Base-by-base conservation (phyloP, 1,140 invertebrate species). In the Apis florea region DNA sequence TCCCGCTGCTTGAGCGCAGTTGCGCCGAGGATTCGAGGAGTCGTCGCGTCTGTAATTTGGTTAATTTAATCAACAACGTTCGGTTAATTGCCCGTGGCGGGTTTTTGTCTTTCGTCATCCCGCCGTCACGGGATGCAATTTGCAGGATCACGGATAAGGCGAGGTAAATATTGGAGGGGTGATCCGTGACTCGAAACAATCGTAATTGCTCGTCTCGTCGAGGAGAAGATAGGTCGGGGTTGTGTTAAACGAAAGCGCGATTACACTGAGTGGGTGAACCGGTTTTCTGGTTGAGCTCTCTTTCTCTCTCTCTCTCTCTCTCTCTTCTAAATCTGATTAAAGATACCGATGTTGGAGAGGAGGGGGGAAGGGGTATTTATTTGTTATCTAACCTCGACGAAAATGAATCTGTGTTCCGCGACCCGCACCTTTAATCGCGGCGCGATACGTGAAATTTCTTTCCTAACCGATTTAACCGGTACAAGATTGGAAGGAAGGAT, bases 281-380 rank as follows among this genome's bases (percentile, higher is more conserved):
- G 66, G 53, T 75, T 75, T 81, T 74, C 59, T 21, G 40, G 11
- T 54, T 54, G 71, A 80, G 71, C 68, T 24, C 21, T 40, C 67
- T n/a, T n/a, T n/a, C n/a, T n/a, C n/a, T 40, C 31, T 40, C 31
- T 31, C 4, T 31, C 31, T 31, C 31, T 31, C 3, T 31, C 31
- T 31, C 68, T 24, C 21, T 40, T 54, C 47, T 85, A 78, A 86
- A 86, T 86, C 85, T 75, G 84, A 86, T 85, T 79, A 73, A 71
- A 79, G 83, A 86, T 86, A 85, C 81, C 74, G 40, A 26, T 24
- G 12, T 21, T 17, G 26, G 40, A 19, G 61, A 67, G 82, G 79
- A 59, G 58, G 67, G 61, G 47, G 47, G 15, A 21, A 13, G 5
- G 64, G 72, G 59, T 85, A 86, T 86, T 86, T 86, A 86, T 86